Evolutionary conservation across 2,113 vertebrate species (phyloP), one percentile per base, ranked within the genome.

Genomic region (Pterocles burchelli): DNA sequence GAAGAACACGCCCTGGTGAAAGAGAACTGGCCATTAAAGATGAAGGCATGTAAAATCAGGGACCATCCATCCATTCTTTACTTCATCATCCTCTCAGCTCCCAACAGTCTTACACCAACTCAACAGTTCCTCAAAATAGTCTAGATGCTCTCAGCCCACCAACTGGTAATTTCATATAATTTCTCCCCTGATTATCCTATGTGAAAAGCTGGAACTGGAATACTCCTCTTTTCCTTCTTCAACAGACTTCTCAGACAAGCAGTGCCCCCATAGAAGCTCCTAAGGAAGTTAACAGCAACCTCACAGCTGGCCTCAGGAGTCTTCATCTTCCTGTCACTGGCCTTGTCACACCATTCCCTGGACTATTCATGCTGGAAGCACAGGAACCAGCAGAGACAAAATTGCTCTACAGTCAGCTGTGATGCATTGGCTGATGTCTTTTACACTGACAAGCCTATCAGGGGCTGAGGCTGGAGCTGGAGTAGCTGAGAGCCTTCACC

Each of bases 1-100:
- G 87, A 98, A 98, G 86, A 99, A 99, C 34, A 99, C 99, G 0
- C 99, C 98, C 96, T 97, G 59, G 48, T 43, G 73, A 92, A 89
- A 92, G 97, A 95, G 31, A 28, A 74, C 4, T 62, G 83, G 63
- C 7, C 66, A 49, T 98, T 8, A 2, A 85, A 91, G 25, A 18
- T 66, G 21, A 86, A 48, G 20, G 10, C 2, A 3, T 49, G 31
- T 16, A 83, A 65, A 72, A n/a, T 5, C 7, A 19, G n/a, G 6
- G 10, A n/a, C 48, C 26, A 38, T 46, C 45, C n/a, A 31, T n/a
- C 21, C 15, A 55, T 58, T 55, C 26, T 62, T 38, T 55, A n/a
- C 38, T 93, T 55, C 51, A 11, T 31, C 58, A n/a, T 29, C 13
- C 31, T 83, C 54, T 65, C 29, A 66, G 66, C 7, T 80, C 43